Evolutionary conservation across 2,797 vertebrate genomes (phyloP).

Genomic region (Pangasius larnaudii): DNA sequence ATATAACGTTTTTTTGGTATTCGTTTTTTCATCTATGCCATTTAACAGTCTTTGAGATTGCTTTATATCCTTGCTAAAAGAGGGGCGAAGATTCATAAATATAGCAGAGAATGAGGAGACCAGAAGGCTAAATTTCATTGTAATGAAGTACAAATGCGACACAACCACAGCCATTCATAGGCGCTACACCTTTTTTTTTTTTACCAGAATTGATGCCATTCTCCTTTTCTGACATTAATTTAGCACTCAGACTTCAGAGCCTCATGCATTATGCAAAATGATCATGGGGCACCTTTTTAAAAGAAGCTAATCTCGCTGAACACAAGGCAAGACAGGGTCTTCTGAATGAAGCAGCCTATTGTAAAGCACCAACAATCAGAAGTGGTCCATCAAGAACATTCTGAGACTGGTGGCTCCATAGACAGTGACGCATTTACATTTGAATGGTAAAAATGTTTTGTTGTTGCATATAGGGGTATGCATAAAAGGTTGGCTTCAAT

Average conservation of each 20-base stretch:
- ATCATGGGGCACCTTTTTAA: conserved; percentile 72
- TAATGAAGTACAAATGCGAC: conserved; percentile 55
- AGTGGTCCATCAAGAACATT: conserved; percentile 23
- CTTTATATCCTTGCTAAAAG: conserved; percentile 32
- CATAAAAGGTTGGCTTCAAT: background rate
- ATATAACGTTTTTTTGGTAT: conserved; percentile 9
- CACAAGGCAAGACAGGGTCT: conserved; percentile 67
- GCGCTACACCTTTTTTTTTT: conserved; percentile 53
- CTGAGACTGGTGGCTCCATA: conserved; percentile 16
- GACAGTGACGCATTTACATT: conserved; percentile 4
- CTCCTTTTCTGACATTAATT: conserved; percentile 69
- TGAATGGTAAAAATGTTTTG: conserved; percentile 20
- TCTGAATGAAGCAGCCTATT: conserved; percentile 67
- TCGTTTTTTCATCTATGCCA: background rate
- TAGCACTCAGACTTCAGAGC: conserved; percentile 61
- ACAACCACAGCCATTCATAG: conserved; percentile 48
- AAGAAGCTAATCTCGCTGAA: conserved; percentile 72
- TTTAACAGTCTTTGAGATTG: conserved; percentile 13
- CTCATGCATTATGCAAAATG: conserved; percentile 67
- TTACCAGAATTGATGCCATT: conserved; percentile 57
- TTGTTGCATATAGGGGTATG: background rate
- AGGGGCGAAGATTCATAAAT: conserved; percentile 32
- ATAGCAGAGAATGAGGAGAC: background rate
- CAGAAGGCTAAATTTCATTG: conserved; percentile 19
- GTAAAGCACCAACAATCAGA: conserved; percentile 62